Conservation (phyloP, 64 coral and sea anemone species). For the Hydrozoanthus tunicans region DNA sequence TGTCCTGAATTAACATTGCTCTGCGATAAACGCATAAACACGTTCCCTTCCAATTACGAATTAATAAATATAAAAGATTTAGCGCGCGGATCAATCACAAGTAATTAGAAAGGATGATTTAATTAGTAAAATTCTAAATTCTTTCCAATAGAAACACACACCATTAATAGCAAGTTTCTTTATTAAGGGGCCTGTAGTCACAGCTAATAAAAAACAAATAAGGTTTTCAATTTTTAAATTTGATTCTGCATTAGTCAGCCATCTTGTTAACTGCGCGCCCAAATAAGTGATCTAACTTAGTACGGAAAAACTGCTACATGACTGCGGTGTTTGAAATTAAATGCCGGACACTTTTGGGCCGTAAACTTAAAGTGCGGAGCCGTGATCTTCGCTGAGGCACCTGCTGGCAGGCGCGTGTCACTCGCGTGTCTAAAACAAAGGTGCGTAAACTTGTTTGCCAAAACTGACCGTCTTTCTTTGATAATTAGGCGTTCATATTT, state of each 20-base stretch:
- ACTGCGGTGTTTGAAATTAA: neutral
- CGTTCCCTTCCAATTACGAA: constrained; percentile 76
- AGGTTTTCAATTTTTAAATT: constrained; percentile 76
- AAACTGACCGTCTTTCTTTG: constrained; percentile 71
- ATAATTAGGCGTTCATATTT: constrained; percentile 82
- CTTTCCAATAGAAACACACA: constrained; percentile 84
- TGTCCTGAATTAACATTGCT: constrained; percentile 81
- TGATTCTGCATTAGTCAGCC: constrained; percentile 76
- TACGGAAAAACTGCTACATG: neutral
- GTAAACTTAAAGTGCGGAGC: constrained; percentile 19
- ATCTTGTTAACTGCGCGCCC: constrained; percentile 78
- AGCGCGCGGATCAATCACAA: constrained; percentile 90
- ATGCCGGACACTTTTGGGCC: constrained; percentile 28
- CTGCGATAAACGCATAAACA: constrained; percentile 83
- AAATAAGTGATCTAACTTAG: neutral
- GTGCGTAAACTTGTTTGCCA: constrained; percentile 82
- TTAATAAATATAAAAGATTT: constrained; percentile 89
- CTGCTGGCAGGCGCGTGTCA: constrained; percentile 83
- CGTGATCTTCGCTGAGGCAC: constrained; percentile 65
- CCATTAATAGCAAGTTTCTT: constrained; percentile 78
- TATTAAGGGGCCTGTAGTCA: constrained; percentile 79
- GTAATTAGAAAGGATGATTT: constrained; percentile 90
- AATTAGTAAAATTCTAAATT: constrained; percentile 95
- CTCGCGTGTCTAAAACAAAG: constrained; percentile 88
- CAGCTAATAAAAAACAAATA: constrained; percentile 97